phyloP scores from a whole-genome alignment of 2,888 invertebrate genomes.

The Chrysolina haemoptera region DNA sequence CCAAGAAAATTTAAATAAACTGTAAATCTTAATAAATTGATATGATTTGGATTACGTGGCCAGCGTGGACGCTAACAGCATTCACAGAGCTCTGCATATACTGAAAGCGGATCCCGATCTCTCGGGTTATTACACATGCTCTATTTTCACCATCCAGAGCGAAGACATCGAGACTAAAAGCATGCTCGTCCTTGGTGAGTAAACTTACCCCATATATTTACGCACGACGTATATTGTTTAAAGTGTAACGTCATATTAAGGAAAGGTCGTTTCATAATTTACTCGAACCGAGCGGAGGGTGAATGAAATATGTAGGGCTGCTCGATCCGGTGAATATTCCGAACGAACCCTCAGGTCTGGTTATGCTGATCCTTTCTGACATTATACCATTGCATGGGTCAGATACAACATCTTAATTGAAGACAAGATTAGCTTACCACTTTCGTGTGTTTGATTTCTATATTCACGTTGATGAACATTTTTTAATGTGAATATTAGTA shows the following conservation, averaged over 20 bases:
- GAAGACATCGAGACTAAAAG: constrained; percentile 75
- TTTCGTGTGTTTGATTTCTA: neutral
- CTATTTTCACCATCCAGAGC: constrained; percentile 77
- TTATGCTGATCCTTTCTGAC: neutral
- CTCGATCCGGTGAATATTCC: constrained; percentile 11
- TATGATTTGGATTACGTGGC: constrained; percentile 70
- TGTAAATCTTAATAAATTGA: constrained; percentile 67
- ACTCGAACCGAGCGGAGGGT: too few species aligned
- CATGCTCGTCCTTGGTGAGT: constrained; percentile 82
- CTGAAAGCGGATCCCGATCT: constrained; percentile 78
- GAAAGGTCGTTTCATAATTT: too few species aligned
- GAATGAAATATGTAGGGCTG: constrained; percentile 36
- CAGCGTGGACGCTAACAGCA: constrained; percentile 73
- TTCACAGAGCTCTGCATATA: constrained; percentile 78
- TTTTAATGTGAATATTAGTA: too few species aligned
- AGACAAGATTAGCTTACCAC: neutral
- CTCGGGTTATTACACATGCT: constrained; percentile 80
- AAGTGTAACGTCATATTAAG: constrained; percentile 38
- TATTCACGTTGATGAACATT: too few species aligned
- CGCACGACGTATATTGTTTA: constrained; percentile 36
- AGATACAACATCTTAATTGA: neutral
- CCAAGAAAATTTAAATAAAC: too few species aligned
- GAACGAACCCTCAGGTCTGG: constrained; percentile 8
- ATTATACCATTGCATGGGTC: neutral
- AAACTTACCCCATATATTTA: constrained; percentile 33